Conservation (phyloP, 2,113 vertebrate species). For the Podiceps cristatus region DNA sequence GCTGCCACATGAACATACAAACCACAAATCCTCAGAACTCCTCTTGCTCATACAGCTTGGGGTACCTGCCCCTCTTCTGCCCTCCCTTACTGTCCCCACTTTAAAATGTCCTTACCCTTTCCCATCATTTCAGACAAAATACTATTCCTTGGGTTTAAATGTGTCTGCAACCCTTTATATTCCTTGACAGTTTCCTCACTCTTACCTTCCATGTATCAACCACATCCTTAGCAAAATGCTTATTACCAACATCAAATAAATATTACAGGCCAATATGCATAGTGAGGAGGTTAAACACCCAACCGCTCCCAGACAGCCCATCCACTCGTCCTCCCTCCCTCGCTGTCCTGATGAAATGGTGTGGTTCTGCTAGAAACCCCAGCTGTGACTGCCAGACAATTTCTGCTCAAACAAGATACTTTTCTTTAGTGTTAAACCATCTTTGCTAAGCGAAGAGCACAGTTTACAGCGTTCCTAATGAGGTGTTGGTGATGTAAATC, state of each 20-base stretch:
- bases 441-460: neutral
- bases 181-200: neutral
- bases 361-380: neutral
- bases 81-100: neutral
- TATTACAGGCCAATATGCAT: fast-evolving
- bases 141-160: neutral
- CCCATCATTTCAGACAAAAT: neutral
- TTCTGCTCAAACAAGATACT: neutral
- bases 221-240: neutral
- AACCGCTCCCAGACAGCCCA: neutral
- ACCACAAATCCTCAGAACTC: neutral
- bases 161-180: neutral
- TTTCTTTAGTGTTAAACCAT: neutral
- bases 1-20: neutral
- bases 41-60: neutral
- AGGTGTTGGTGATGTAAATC: neutral
- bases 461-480: neutral
- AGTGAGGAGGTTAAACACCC: neutral
- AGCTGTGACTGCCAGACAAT: neutral
- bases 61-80: neutral
- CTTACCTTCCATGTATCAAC: neutral
- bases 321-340: neutral
- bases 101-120: neutral
- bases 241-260: neutral
- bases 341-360: neutral